phyloP scores from a whole-genome alignment of 1,140 invertebrate genomes.

The Holotrichia oblita region DNA sequence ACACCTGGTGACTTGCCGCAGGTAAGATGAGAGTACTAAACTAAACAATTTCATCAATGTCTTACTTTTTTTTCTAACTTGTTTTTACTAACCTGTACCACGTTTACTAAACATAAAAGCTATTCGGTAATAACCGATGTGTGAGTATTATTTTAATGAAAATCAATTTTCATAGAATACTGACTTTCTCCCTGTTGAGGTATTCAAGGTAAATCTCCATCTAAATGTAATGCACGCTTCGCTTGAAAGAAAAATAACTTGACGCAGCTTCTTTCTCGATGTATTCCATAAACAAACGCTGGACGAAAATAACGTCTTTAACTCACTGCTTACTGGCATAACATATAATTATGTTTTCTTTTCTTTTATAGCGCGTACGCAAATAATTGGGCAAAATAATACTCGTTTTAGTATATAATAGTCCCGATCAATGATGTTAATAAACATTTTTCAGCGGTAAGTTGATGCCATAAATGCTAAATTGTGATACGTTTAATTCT shows the following conservation, averaged over 20 bases:
- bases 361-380: conserved; percentile 39
- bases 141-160: background rate
- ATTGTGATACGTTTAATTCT: conserved; percentile 23
- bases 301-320: background rate
- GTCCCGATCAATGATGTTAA: conserved; percentile 1
- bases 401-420: conserved; percentile 22
- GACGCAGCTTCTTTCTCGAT: background rate
- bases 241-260: background rate
- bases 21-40: conserved; percentile 57
- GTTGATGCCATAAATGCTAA: conserved; percentile 26
- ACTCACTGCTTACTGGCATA: conserved; percentile 1
- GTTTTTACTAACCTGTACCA: background rate
- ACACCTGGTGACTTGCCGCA: conserved; percentile 70
- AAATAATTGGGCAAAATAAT: conserved; percentile 40
- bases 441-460: conserved; percentile 24
- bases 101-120: background rate
- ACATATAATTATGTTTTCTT: conserved; percentile 20
- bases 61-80: background rate
- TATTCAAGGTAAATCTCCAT: background rate
- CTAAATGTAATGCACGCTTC: conserved; percentile 7
- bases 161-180: background rate
- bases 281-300: background rate
- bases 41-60: background rate
- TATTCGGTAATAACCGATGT: background rate
- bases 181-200: background rate